These are phyloP conservation scores for Novumbra hubbsi DNA, from an alignment of 2,797 vertebrate genomes.

Conservation along the genomic window DNA sequence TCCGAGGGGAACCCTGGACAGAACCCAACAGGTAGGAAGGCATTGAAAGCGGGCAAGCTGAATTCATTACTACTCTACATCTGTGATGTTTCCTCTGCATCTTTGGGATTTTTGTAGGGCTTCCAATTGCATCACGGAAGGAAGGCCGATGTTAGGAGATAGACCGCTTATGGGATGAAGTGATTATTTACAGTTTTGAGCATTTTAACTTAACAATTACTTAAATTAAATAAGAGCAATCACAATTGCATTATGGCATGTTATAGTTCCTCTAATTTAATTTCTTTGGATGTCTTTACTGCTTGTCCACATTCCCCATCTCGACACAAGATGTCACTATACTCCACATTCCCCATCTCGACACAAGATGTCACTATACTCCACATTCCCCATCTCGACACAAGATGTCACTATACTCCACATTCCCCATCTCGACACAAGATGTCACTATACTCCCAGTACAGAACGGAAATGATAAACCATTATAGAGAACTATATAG, in stretches of 20 bases:
- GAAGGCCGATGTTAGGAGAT: background rate
- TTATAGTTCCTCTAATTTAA: background rate
- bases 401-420: background rate
- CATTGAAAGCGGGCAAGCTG: no score
- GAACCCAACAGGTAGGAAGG: no score
- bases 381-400: background rate
- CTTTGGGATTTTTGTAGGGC: background rate
- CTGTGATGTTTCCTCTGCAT: background rate
- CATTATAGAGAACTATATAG: background rate
- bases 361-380: constrained; percentile 2
- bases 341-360: background rate
- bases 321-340: constrained; percentile 1
- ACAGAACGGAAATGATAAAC: background rate
- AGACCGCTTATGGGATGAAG: background rate
- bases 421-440: background rate
- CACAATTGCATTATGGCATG: background rate
- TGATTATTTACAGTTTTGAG: background rate
- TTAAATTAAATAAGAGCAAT: background rate
- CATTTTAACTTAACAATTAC: background rate
- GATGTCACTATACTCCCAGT: background rate
- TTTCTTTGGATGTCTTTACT: background rate
- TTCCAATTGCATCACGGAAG: background rate
- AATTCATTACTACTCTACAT: no score
- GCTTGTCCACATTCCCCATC: background rate
- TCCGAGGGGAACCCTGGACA: no score